phyloP scores from a whole-genome alignment of 2,113 vertebrate species.

The Poeciliopsis retropinna region DNA sequence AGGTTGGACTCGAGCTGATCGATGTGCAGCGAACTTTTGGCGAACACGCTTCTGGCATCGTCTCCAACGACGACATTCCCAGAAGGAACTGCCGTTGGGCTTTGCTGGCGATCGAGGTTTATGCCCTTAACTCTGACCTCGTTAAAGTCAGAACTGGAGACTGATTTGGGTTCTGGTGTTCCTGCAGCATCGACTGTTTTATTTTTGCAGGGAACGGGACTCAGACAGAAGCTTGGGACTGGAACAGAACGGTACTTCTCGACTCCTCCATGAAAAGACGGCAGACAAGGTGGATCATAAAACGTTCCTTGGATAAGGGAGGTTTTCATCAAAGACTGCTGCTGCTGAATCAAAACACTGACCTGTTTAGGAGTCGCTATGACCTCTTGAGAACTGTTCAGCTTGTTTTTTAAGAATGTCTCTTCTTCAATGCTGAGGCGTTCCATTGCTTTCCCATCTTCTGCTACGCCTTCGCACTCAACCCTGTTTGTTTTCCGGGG shows the following conservation, averaged over 20 bases:
- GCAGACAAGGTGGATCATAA: neutral
- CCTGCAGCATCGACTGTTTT: neutral
- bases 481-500: slow-evolving; percentile 3
- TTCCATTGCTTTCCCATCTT: slow-evolving; percentile 3
- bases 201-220: slow-evolving; percentile 68
- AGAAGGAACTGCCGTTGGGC: neutral
- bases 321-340: neutral
- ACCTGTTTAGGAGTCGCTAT: slow-evolving; percentile 7
- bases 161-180: slow-evolving; percentile 1
- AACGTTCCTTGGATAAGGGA: slow-evolving; percentile 24
- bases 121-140: slow-evolving; percentile 17
- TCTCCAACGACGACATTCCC: neutral
- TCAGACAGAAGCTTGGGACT: slow-evolving; percentile 63
- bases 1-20: slow-evolving; percentile 74
- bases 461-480: slow-evolving; percentile 15
- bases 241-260: slow-evolving; percentile 64
- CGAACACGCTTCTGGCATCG: neutral
- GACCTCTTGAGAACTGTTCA: slow-evolving; percentile 39
- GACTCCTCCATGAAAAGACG: slow-evolving; percentile 5
- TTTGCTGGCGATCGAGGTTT: neutral
- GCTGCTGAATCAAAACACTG: slow-evolving; percentile 6
- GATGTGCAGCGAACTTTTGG: slow-evolving; percentile 63
- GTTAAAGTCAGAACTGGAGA: slow-evolving; percentile 7
- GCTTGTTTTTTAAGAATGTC: slow-evolving; percentile 27
- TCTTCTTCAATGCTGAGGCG: slow-evolving; percentile 4